Base-by-base conservation (phyloP, 2,797 vertebrate species). In the Cirrhinus molitorella region DNA sequence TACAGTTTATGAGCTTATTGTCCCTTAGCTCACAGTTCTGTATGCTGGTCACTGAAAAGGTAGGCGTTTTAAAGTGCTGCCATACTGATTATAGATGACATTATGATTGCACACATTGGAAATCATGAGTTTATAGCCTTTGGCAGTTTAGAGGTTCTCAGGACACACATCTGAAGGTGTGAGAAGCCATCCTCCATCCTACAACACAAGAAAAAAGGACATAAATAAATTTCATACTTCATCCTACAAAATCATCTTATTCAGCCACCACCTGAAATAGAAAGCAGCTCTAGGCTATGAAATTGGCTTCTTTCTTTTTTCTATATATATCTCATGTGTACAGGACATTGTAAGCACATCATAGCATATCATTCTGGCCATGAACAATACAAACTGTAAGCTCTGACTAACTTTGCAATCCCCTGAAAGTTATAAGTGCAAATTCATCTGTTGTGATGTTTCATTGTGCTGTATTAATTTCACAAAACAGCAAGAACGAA, bases 161-260 rank as follows among this genome's bases (percentile, higher is more conserved):
- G 23, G 63, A 51, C 10, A 14, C 14, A 19, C 31, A 19, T 79
- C 37, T 23, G 40, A 25, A 53, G 59, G 10, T 45, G 31, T 40
- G 66, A 77, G 12, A 34, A 13, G 21, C 37, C 81, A 83, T 75
- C 40, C 63, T 85, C 28, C 83, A 70, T 79, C 78, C 87, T 88
- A 55, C 10, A 77, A 81, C 65, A 86, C 23, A 80, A 47, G 25
- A 73, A 14, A 70, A 47, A 63, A 67, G 14, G 19, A 5, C 16
- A 73, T 28, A 57, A 34, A 80, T 53, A 2, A 43, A 77, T 73
- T 21, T 66, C 4, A 83, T 53, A 43, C 53, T 45, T 83, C 43
- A 65, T 67, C 7, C 17, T 5, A 74, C 57, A 78, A 55, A 51
- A 79, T 21, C 0, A 16, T 67, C 28, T 59, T 45, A 55, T n/a